Evolutionary conservation across 1,140 invertebrate genomes (phyloP).

Genomic region (Lepidurus packardi): DNA sequence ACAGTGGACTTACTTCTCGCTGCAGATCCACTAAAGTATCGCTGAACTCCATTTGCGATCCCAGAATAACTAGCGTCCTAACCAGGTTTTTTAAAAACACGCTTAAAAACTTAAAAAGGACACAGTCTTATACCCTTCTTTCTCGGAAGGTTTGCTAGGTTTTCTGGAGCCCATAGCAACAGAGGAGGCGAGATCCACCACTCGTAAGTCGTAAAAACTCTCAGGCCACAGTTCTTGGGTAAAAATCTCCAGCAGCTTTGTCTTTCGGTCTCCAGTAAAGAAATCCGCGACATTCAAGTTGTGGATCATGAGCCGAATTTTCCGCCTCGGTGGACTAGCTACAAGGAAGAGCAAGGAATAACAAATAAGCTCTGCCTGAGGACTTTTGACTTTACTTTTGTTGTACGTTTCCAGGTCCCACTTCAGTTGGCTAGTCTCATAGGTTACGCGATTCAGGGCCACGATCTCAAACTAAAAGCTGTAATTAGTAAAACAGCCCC

Average conservation of each 20-base stretch:
- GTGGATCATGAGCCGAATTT: constrained; percentile 79
- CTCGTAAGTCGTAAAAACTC: constrained; percentile 59
- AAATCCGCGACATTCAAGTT: constrained; percentile 80
- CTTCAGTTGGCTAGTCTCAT: constrained; percentile 62
- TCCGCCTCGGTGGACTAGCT: constrained; percentile 54
- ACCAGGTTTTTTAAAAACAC: constrained; percentile 40
- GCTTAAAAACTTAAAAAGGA: constrained; percentile 24
- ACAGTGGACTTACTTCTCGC: constrained; percentile 72
- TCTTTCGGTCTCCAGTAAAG: constrained; percentile 60
- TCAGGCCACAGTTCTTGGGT: constrained; percentile 51
- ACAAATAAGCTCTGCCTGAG: background rate
- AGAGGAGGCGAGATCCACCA: constrained; percentile 76
- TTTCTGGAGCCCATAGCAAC: constrained; percentile 72
- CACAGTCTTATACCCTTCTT: constrained; percentile 66
- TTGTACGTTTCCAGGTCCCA: constrained; percentile 55
- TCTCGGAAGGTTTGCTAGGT: constrained; percentile 70
- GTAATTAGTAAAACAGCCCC: constrained; percentile 30
- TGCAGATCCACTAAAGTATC: constrained; percentile 64
- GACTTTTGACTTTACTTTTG: constrained; percentile 19
- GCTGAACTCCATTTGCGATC: constrained; percentile 68
- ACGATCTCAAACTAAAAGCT: constrained; percentile 63
- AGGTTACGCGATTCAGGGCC: constrained; percentile 66
- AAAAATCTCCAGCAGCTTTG: constrained; percentile 67
- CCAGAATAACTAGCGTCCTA: constrained; percentile 73
- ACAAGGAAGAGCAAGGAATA: background rate